These are phyloP conservation scores for Ploceus nigricollis DNA, from an alignment of 2,113 vertebrate genomes.

Conservation along the genomic window DNA sequence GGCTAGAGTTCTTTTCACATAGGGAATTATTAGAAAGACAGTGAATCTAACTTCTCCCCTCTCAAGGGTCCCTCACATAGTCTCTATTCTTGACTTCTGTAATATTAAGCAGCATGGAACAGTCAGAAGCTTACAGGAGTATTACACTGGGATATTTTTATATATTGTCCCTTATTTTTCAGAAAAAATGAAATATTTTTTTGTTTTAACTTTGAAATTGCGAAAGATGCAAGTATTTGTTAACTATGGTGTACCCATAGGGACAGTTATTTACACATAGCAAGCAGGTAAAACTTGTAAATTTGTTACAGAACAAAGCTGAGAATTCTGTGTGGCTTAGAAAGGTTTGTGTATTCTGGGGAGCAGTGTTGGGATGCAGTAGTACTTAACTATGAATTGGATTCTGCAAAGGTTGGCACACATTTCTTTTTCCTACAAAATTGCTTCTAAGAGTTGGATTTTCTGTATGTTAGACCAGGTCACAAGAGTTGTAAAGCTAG, in stretches of 20 bases:
- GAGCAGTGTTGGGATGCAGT: not conserved
- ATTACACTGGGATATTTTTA: not conserved
- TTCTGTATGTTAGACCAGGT: not conserved
- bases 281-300: not conserved
- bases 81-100: not conserved
- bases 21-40: conserved; percentile 37
- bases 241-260: not conserved
- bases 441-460: not conserved
- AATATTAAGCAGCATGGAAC: not conserved
- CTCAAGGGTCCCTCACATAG: not conserved
- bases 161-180: not conserved
- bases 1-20: conserved; percentile 11
- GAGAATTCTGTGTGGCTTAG: not conserved
- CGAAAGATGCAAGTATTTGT: not conserved
- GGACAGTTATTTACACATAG: not conserved
- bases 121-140: not conserved
- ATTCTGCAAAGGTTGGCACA: not conserved
- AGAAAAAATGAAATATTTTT: not conserved
- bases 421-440: not conserved
- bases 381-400: not conserved
- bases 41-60: not conserved
- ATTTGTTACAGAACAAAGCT: not conserved
- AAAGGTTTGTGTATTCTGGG: not conserved
- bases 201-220: not conserved
- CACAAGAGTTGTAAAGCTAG: not conserved